Evolutionary conservation across 2,797 vertebrate species (phyloP).

Genomic region (Phoeniculus purpureus): DNA sequence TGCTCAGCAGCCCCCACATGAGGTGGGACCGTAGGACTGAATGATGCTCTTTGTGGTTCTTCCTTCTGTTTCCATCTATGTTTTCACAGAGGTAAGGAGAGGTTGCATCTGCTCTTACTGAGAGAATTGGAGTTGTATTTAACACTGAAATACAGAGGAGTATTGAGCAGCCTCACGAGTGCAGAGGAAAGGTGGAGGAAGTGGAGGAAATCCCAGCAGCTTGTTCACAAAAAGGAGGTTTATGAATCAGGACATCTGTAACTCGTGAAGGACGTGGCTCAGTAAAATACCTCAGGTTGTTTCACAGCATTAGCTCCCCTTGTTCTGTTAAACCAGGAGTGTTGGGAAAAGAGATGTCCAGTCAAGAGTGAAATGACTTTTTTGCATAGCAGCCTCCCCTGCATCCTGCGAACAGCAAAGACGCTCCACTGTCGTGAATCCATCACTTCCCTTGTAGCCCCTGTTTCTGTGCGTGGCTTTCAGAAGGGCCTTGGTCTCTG

Average conservation of each 20-base stretch:
- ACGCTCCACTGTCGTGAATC: fast-evolving
- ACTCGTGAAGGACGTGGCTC: neutral
- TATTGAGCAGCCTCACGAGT: neutral
- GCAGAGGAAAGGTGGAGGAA: slow-evolving; percentile 36
- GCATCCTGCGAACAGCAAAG: neutral
- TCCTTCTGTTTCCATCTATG: neutral
- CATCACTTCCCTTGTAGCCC: neutral
- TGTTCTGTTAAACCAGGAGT: neutral
- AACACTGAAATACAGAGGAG: neutral
- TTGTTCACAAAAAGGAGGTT: slow-evolving; percentile 19
- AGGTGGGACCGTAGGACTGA: neutral
- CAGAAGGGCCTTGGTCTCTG: neutral
- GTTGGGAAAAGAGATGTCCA: neutral
- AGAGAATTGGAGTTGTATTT: neutral
- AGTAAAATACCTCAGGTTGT: neutral
- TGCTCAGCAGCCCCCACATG: neutral
- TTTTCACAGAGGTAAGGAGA: neutral
- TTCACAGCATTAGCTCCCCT: neutral
- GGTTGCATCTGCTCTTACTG: neutral
- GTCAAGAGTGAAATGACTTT: fast-evolving
- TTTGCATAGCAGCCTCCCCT: neutral
- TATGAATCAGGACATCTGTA: slow-evolving; percentile 30
- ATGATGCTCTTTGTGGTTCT: neutral
- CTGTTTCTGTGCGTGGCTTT: neutral
- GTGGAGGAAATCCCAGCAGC: slow-evolving; percentile 25